Evolutionary conservation across 2,113 vertebrate species (phyloP).

Genomic region (Ranitomeya imitator): DNA sequence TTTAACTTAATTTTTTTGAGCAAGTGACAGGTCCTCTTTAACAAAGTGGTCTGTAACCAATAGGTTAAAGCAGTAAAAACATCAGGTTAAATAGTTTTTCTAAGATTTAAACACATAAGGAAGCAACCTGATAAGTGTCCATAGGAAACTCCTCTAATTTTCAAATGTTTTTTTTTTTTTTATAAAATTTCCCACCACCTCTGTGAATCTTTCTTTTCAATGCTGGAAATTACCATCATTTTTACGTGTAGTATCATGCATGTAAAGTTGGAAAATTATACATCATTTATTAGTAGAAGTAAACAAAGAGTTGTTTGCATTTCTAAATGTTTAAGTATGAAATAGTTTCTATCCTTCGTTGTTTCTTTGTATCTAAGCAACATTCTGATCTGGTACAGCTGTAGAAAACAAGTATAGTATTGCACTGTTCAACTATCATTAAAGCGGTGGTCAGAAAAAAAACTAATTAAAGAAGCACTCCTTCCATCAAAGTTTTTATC

Average conservation of each 20-base stretch:
- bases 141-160: background rate
- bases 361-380: background rate
- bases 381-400: background rate
- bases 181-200: background rate
- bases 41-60: too few species aligned
- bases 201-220: background rate
- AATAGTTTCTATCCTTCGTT: background rate
- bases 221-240: constrained; percentile 4
- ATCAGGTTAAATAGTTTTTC: too few species aligned
- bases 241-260: background rate
- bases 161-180: background rate
- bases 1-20: too few species aligned
- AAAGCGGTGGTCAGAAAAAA: too few species aligned
- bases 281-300: background rate
- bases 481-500: too few species aligned
- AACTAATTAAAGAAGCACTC: too few species aligned
- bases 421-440: background rate
- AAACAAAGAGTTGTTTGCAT: background rate
- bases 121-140: background rate
- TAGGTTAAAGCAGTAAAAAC: too few species aligned
- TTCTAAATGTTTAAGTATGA: background rate
- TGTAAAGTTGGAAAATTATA: background rate
- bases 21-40: too few species aligned
- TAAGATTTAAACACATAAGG: background rate
- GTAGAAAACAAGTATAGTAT: background rate